Conservation (phyloP, 2,888 invertebrate species). For the Limnephilus marmoratus region DNA sequence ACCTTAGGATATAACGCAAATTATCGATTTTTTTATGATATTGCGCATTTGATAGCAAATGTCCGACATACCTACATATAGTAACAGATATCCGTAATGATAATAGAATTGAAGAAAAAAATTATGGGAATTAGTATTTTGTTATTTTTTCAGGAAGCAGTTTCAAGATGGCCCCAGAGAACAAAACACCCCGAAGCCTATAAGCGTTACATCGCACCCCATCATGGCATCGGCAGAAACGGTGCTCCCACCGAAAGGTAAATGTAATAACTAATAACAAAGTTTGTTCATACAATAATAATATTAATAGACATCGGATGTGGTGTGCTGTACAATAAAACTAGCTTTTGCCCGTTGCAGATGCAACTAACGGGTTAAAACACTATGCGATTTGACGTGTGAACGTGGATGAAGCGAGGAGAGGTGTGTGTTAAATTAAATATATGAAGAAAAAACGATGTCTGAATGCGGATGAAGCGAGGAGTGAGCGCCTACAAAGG, state of each 20-base stretch:
- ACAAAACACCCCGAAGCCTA: slow-evolving; percentile 42
- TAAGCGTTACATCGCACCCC: slow-evolving; percentile 53
- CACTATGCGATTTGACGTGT: no score
- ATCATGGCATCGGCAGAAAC: slow-evolving; percentile 42
- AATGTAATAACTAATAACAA: slow-evolving; percentile 49
- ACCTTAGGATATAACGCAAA: background rate
- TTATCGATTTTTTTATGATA: no score
- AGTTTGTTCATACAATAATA: background rate
- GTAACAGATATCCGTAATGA: no score
- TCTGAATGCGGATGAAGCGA: no score
- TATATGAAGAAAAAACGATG: no score
- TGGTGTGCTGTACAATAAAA: background rate
- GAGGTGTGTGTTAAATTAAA: no score
- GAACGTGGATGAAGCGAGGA: no score
- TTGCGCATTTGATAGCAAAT: no score
- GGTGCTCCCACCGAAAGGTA: slow-evolving; percentile 50
- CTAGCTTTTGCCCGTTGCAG: no score
- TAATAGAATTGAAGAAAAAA: no score
- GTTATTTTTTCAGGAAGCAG: slow-evolving; percentile 57
- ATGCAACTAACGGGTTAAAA: no score
- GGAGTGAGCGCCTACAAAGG: no score
- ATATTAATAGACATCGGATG: background rate
- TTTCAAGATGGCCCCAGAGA: slow-evolving; percentile 50
- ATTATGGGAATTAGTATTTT: background rate
- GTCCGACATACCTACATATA: background rate